Conservation (phyloP, 2,113 vertebrate genomes). For the Grantiella picta region DNA sequence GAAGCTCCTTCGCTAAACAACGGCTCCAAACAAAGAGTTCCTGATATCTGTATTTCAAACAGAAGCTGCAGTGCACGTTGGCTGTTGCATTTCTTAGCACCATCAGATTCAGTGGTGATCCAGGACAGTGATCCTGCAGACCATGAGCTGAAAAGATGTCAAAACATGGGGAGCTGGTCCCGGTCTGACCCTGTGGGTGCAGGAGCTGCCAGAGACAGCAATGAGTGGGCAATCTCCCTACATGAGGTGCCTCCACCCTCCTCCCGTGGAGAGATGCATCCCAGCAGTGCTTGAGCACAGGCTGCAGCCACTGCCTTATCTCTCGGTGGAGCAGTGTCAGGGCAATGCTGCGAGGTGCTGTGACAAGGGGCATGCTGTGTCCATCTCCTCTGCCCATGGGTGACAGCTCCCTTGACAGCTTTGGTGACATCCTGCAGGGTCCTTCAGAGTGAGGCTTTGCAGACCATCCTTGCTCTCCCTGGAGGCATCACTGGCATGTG, state of each 20-base stretch:
- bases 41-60: neutral
- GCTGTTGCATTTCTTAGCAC: neutral
- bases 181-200: neutral
- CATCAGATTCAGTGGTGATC: neutral
- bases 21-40: neutral
- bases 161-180: fast-evolving
- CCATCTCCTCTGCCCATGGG: neutral
- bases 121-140: neutral
- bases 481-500: neutral
- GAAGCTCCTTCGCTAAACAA: neutral
- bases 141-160: neutral
- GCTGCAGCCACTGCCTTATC: neutral
- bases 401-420: neutral
- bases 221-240: neutral
- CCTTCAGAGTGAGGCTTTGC: neutral
- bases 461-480: neutral
- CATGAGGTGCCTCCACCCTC: neutral
- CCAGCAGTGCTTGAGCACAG: neutral
- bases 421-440: neutral
- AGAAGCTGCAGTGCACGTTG: fast-evolving
- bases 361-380: neutral
- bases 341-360: neutral
- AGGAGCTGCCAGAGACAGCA: neutral
- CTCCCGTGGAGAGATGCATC: neutral
- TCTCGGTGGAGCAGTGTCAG: neutral